Conservation (phyloP, 2,113 vertebrate species). For the Corydoras sp. region DNA sequence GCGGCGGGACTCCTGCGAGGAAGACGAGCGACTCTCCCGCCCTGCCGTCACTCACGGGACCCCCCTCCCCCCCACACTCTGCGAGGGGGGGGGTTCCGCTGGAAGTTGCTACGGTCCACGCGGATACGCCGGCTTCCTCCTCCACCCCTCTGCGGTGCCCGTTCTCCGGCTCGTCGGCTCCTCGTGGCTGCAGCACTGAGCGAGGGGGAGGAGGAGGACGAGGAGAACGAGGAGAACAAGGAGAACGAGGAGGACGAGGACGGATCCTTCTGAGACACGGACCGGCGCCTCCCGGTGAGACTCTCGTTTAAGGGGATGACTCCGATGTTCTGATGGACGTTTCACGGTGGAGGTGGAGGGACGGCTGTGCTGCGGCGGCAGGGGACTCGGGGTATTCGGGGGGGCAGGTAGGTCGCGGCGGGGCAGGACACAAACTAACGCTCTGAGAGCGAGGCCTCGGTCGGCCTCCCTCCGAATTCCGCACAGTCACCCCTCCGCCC, state of each 20-base stretch:
- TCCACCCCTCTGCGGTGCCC: conserved; percentile 34
- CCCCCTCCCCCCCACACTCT: no score
- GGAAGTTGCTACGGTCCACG: conserved; percentile 60
- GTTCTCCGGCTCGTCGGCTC: conserved; percentile 65
- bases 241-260: no score
- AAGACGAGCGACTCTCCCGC: not conserved
- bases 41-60: not conserved
- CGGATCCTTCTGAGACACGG: no score
- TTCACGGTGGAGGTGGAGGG: conserved; percentile 45
- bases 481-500: conserved; percentile 50
- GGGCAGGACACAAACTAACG: no score
- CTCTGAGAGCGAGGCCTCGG: no score
- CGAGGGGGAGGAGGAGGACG: conserved; percentile 31
- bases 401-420: conserved; percentile 47
- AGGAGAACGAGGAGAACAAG: no score
- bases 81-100: conserved; percentile 51
- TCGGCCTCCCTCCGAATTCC: conserved; percentile 46
- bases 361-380: conserved; percentile 62
- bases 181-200: conserved; percentile 62
- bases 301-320: conserved; percentile 1
- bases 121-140: conserved; percentile 58
- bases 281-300: no score
- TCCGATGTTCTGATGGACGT: conserved; percentile 49
- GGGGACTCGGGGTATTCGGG: conserved; percentile 56
- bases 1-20: no score